Evolutionary conservation across 2,113 vertebrate species (phyloP), one percentile per base, ranked within the genome.

Genomic region (Apeltes quadracus): DNA sequence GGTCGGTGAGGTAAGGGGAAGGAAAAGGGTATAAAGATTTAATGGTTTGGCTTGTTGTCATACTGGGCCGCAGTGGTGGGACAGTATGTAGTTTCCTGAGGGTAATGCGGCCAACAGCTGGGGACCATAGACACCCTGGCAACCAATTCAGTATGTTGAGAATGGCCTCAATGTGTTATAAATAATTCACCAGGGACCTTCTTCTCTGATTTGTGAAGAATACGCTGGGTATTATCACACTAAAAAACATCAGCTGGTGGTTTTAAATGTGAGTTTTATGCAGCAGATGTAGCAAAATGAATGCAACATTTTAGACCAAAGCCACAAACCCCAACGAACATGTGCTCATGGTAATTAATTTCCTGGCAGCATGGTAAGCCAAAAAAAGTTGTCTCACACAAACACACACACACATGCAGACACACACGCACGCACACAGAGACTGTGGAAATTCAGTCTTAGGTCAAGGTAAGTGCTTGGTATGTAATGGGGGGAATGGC

Each of bases 121-220:
- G 56, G 38, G 64, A 59, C 58, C 66, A n/a, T 38, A 51, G 46
- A 75, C 50, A 22, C 57, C 62, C 25, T 64, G 54, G 79, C 75
- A 88, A 88, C 83, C 59, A 68, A 70, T 25, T 78, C 38, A 75
- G 44, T 32, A 36, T 20, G 70, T 57, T 56, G 36, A 78, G 48
- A 78, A 78, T 51, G 38, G 27, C 29, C 51, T 51, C 51, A 73
- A 8, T 54, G 34, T 68, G 27, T 2, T 44, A 55, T 82, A 81
- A 81, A 82, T 86, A 58, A 76, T 81, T 82, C 64, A 88, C 51
- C 20, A 34, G 75, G 29, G 55, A 72, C 61, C 75, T 53, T 69
- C 76, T 63, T 55, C 75, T 38, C 27, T 39, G 38, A 48, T 82
- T 75, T 61, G 39, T 69, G 54, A 65, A 75, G n/a, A 62, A 64